Conservation (phyloP, 1,140 invertebrate genomes). For the Cherax destructor region DNA sequence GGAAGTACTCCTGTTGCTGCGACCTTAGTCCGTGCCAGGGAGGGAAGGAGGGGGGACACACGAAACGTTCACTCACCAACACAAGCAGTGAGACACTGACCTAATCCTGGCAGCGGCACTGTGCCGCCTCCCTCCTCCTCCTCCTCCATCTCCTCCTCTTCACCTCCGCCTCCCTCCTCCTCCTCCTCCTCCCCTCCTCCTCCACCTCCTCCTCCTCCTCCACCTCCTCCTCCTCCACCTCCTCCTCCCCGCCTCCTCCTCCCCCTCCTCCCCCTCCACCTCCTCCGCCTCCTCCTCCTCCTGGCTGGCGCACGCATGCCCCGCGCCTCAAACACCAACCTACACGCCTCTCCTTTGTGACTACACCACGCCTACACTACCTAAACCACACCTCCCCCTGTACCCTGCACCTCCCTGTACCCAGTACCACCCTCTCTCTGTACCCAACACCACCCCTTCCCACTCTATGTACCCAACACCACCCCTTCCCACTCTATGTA, state of each 20-base stretch:
- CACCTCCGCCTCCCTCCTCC: too few species aligned
- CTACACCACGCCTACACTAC: not conserved
- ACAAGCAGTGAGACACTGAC: constrained; percentile 37
- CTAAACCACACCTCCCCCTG: not conserved
- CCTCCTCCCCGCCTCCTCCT: too few species aligned
- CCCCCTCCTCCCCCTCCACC: too few species aligned
- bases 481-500: not conserved
- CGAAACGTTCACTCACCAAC: constrained; percentile 30
- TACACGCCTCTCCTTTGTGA: constrained; percentile 17
- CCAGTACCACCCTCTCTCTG: not conserved
- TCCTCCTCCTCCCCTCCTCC: too few species aligned
- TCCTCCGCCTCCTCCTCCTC: not conserved
- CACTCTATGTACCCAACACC: not conserved
- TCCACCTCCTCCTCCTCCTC: too few species aligned
- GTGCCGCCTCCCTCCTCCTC: not conserved
- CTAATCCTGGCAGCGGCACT: constrained; percentile 39
- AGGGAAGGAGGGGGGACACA: not conserved
- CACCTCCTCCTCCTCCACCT: too few species aligned
- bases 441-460: not conserved
- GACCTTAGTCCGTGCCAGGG: not conserved
- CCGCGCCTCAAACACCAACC: not conserved
- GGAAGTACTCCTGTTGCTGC: not conserved
- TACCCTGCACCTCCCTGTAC: not conserved
- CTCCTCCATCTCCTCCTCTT: not conserved
- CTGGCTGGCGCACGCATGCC: not conserved